Evolutionary conservation across 2,797 vertebrate genomes (phyloP), one percentile per base, ranked within the genome.

Genomic region (Lacerta viridis): DNA sequence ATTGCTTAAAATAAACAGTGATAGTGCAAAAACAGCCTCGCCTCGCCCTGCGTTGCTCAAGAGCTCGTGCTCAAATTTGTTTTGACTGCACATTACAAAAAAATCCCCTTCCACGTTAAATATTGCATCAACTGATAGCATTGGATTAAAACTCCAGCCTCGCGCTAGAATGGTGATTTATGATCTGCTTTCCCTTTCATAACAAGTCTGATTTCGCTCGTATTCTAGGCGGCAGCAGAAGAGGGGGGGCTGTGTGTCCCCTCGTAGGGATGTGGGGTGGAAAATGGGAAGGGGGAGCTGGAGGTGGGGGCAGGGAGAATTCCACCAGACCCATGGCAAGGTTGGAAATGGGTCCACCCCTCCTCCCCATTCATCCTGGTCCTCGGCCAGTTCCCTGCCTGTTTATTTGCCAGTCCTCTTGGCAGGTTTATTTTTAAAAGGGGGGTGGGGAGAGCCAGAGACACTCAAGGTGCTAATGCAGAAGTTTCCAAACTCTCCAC

Each of bases 151-250:
- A 55, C 3, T 2, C 20, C 83, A 25, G 43, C n/a, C 46, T 25
- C 68, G 17, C 29, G 1, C 43, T 20, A 7, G 20, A 23, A 72
- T 36, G 5, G 29, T 71, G 33, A 71, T 50, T 72, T 71, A 36
- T 33, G 27, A 33, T 36, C 43, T 17, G 50, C 9, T 33, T 83
- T 33, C 23, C 29, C 46, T 72, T 71, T 71, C 23, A 50, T 10
- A 13, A 5, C 17, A 3, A 2, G 4, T 36, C 46, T 50, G 10
- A 7, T 41, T 23, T 46, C 17, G 0, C 17, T 36, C 29, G 3
- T 33, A 68, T 43, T 23, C 43, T n/a, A 11, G n/a, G 66, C 29
- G 20, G 13, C 80, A 27, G 39, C 1, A 25, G 39, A 20, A 23
- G n/a, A 66, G 11, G 23, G 61, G 29, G 25, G 36, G 39, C 39